Evolutionary conservation across 2,797 vertebrate species (phyloP), one percentile per base, ranked within the genome.

Genomic region (Macrochelys suwanniensis): DNA sequence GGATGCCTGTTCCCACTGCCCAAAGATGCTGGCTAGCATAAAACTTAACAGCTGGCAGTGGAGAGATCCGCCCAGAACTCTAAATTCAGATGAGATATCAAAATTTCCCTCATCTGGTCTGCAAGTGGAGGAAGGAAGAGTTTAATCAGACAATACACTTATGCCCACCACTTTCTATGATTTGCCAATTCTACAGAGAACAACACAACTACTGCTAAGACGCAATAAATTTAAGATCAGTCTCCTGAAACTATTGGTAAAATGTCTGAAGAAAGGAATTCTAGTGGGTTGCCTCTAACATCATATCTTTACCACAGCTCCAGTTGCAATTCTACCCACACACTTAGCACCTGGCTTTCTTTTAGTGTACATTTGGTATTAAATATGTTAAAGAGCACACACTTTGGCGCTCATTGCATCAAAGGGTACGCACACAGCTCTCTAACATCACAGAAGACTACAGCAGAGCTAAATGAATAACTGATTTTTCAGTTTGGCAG

Each of bases 171-270:
- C 97, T 94, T 97, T 97, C 94, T 94, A 80, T 68, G 0, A 97
- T 97, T 89, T 89, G 92, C 65, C 94, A 94, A 93, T 96, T 97
- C 94, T 94, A 50, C 57, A 87, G 94, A 96, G 95, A 94, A 91
- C 76, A 45, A 85, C 91, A 56, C 0, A 89, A 90, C 93, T 92
- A 94, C 93, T 95, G 95, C 96, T 96, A 95, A 96, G 74, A 16
- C 95, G 94, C n/a, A 0, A 93, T 93, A 97, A 97, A 96, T 96
- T 95, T 80, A 68, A 97, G 95, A 96, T 97, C 97, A 97, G 97
- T 97, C 90, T 90, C 95, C 94, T 89, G 93, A 90, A 91, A 51
- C 84, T 85, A 97, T 97, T 97, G 96, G 94, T 93, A 97, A 97
- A 97, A 78, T 68, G 88, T 97, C 95, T 97, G 96, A 97, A 97